These are phyloP conservation scores for Rhimphoctona megacephalus DNA, from an alignment of 2,888 invertebrate species.

Conservation along the genomic window DNA sequence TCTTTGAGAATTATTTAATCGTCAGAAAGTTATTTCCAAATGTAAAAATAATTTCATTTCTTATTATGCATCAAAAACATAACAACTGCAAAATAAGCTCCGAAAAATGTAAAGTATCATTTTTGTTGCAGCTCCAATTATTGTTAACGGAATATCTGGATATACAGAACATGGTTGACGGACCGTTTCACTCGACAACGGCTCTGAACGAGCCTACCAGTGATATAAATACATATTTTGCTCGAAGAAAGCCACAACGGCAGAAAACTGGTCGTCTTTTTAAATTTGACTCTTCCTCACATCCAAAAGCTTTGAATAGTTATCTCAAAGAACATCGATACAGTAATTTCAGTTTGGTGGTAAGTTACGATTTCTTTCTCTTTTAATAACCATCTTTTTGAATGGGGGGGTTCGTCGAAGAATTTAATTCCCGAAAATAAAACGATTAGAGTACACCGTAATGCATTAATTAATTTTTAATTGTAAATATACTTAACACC, in stretches of 20 bases:
- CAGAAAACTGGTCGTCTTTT: constrained; percentile 77
- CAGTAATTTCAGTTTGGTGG: constrained; percentile 83
- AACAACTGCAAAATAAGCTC: background rate
- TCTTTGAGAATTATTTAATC: background rate
- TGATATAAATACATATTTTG: constrained; percentile 87
- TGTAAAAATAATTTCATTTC: background rate
- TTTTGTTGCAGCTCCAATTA: constrained; percentile 89
- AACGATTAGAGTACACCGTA: no score
- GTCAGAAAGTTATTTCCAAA: background rate
- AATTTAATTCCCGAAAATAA: no score
- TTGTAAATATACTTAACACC: no score
- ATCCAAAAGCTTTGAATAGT: constrained; percentile 85
- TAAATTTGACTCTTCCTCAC: constrained; percentile 85
- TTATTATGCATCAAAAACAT: background rate
- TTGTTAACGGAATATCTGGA: constrained; percentile 95
- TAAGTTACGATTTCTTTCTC: constrained; percentile 59
- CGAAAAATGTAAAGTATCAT: constrained; percentile 8
- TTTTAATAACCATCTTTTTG: background rate
- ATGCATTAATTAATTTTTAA: no score
- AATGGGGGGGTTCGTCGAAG: no score
- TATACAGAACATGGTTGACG: constrained; percentile 91
- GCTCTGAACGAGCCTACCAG: constrained; percentile 83
- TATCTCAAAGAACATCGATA: constrained; percentile 83
- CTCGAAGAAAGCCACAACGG: constrained; percentile 85
- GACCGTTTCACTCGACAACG: constrained; percentile 86